Conservation (phyloP, 2,888 invertebrate genomes). For the Agonopterix subpropinquella region DNA sequence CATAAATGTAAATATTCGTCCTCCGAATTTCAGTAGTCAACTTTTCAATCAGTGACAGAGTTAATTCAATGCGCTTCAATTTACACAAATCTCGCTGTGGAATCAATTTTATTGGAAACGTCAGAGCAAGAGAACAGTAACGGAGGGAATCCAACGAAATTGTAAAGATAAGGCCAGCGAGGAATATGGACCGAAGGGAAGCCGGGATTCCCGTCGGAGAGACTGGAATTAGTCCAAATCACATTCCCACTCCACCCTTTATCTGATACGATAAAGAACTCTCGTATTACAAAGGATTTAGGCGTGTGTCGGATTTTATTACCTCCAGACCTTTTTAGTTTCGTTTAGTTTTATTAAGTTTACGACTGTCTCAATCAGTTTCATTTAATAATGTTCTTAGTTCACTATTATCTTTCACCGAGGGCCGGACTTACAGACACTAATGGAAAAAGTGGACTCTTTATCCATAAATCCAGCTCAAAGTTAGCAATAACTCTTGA, state of each 20-base stretch:
- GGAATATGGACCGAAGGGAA: conserved; percentile 34
- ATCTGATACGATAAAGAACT: conserved; percentile 37
- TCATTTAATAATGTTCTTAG: not conserved
- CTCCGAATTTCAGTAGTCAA: conserved; percentile 19
- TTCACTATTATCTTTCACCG: no score
- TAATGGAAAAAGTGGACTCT: conserved; percentile 3
- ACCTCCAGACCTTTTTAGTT: conserved; percentile 7
- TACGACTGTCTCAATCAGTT: not conserved
- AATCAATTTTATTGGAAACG: conserved; percentile 47
- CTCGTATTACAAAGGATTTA: conserved; percentile 27
- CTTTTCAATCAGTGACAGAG: conserved; percentile 48
- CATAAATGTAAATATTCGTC: conserved; percentile 8
- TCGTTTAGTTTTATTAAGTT: conserved; percentile 2
- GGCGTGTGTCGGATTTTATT: conserved; percentile 30
- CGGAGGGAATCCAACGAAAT: conserved; percentile 27
- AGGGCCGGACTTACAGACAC: no score
- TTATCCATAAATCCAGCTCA: conserved; percentile 17
- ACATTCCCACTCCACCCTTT: conserved; percentile 32
- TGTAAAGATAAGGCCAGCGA: conserved; percentile 21
- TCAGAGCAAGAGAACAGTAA: conserved; percentile 15
- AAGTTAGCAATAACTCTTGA: conserved; percentile 23
- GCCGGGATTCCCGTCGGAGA: conserved; percentile 27
- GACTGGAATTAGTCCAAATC: conserved; percentile 46
- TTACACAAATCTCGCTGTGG: conserved; percentile 27
- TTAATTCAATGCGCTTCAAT: conserved; percentile 53